Evolutionary conservation across 2,113 vertebrate species (phyloP), one percentile per base, ranked within the genome.

Genomic region (Connochaetes taurinus): DNA sequence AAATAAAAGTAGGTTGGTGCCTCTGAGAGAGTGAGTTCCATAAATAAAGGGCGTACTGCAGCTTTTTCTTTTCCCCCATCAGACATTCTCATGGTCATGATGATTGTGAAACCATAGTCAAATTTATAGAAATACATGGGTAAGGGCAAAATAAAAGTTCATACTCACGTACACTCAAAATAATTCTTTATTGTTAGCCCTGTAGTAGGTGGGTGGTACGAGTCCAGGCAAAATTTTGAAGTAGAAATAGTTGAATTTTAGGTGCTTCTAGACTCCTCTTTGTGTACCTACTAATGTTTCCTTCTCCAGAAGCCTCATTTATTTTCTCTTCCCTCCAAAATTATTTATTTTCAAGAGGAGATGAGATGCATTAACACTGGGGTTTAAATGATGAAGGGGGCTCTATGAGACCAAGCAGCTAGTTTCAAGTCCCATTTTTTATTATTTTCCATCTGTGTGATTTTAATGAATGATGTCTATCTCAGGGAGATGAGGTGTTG

Each of bases 1-100:
- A 97, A 97, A 74, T 94, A 94, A 97, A 97, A 94, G 33, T 90
- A 81, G 88, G 7, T 90, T 86, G 88, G 4, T 88, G 53, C 47
- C 43, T 93, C 40, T 92, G 88, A 94, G 40, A 91, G 52, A 81
- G 74, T 81, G 19, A 93, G 74, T 95, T 97, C 53, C 45, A 89
- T 78, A 96, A 96, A 83, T 19, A 86, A 93, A 97, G 58, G 21
- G 5, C 17, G 1, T 57, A 33, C 52, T 91, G 21, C 36, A 92
- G 31, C 67, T 64, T 90, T 96, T 91, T 94, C 47, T 45, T 94
- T 64, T 88, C 10, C 36, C 16, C 11, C 14, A 27, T 62, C 36
- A 94, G 33, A 87, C 5, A 82, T 6, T 96, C 45, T 94, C n/a
- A 52, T 94, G 86, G 43, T 27, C 21, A 64, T 84, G 64, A 6